These are phyloP conservation scores for Heliconius aoede DNA, from an alignment of 2,888 invertebrate species.

Conservation along the genomic window DNA sequence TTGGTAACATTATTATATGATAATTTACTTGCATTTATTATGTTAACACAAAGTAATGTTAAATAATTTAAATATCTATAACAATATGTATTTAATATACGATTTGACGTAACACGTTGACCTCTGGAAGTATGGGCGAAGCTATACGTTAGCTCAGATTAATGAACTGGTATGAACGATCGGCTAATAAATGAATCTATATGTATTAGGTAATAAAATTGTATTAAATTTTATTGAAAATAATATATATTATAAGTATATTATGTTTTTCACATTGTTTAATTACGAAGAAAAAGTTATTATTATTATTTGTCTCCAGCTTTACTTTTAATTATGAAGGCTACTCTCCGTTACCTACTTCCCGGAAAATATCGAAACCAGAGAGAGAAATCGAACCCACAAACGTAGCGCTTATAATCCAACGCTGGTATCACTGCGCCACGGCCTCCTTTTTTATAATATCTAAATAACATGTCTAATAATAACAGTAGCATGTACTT, in stretches of 20 bases:
- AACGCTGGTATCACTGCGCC: no score
- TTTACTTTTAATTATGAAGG: no score
- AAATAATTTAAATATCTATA: slow-evolving; percentile 11
- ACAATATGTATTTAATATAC: background rate
- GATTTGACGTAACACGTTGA: slow-evolving; percentile 6
- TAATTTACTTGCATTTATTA: slow-evolving; percentile 2
- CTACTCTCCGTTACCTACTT: no score
- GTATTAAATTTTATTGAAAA: background rate
- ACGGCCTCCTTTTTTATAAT: no score
- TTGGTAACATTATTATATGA: background rate
- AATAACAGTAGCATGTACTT: no score
- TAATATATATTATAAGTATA: no score
- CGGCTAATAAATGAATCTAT: background rate
- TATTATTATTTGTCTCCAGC: no score
- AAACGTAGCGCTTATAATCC: background rate
- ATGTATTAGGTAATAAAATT: background rate
- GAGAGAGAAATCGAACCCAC: background rate
- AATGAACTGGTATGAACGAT: slow-evolving; percentile 6
- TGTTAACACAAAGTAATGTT: background rate
- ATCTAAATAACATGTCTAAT: no score
- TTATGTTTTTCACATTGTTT: background rate
- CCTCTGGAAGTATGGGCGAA: background rate
- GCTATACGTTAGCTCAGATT: slow-evolving; percentile 1
- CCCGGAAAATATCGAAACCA: no score
- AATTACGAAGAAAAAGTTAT: background rate